Percentiles rank a stretch among this genome's conserved stretches.
Conservation (phyloP, 2,113 vertebrate species). For the Zapus hudsonius region DNA sequence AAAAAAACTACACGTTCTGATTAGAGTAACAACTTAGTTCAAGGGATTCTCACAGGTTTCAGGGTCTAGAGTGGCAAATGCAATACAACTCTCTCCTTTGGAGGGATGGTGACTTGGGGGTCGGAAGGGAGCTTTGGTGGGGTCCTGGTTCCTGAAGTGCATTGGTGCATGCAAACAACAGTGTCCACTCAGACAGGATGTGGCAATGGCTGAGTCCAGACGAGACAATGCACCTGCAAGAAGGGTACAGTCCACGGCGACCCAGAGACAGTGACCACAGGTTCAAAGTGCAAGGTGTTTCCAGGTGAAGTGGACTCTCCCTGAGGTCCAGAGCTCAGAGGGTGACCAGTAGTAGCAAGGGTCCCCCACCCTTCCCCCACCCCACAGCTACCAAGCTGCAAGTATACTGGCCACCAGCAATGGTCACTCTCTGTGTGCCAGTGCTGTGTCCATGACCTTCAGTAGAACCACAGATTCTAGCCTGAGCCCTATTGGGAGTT, state of each 20-base stretch:
- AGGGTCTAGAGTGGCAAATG: not conserved
- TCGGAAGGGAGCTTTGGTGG: not conserved
- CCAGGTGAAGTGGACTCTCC: not conserved
- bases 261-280: not conserved
- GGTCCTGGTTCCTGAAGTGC: not conserved
- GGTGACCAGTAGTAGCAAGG: not conserved
- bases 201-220: not conserved
- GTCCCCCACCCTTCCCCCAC: not conserved
- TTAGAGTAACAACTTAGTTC: slow-evolving; percentile 15
- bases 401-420: not conserved
- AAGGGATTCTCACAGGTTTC: not conserved
- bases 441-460: not conserved
- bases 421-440: not conserved
- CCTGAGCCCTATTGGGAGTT: not conserved
- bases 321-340: not conserved
- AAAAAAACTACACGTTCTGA: slow-evolving; percentile 52
- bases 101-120: not conserved
- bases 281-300: not conserved
- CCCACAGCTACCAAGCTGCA: not conserved
- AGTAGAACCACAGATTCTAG: not conserved
- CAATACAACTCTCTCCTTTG: not conserved
- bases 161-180: not conserved
- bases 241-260: no score
- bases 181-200: no score
- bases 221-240: not conserved